Conservation (phyloP, 2,797 vertebrate species). For the Microhierax caerulescens region DNA sequence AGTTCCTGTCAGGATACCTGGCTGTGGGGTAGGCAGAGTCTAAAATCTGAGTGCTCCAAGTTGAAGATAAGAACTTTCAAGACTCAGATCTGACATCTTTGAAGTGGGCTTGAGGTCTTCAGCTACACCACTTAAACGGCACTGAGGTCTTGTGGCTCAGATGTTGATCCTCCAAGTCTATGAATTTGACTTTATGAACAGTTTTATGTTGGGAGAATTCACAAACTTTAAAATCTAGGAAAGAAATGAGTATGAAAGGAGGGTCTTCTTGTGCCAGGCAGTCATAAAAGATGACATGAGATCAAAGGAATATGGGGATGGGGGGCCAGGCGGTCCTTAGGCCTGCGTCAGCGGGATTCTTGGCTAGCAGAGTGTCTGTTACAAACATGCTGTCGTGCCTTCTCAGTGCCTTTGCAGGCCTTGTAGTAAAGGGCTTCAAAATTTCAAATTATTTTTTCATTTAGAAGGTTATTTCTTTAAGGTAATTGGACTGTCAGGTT, state of each 20-base stretch:
- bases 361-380: constrained; percentile 16
- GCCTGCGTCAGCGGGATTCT: not conserved
- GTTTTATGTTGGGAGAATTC: not conserved
- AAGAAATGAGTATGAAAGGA: not conserved
- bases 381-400: constrained; percentile 4
- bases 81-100: not conserved
- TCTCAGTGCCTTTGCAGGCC: not conserved
- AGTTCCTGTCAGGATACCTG: not conserved
- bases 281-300: not conserved
- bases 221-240: not conserved
- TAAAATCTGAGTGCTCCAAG: not conserved
- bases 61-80: not conserved
- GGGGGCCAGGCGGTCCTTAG: not conserved
- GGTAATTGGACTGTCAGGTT: not conserved
- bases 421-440: not conserved
- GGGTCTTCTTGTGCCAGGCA: not conserved
- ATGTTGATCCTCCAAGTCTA: not conserved
- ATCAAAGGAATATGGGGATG: not conserved
- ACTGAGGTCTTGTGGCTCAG: not conserved
- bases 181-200: not conserved
- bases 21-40: not conserved
- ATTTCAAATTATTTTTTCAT: not conserved
- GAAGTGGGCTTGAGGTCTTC: not conserved
- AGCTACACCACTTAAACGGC: not conserved
- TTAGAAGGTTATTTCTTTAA: not conserved